Conservation (phyloP, 2,797 vertebrate genomes). For the Alauda arvensis region DNA sequence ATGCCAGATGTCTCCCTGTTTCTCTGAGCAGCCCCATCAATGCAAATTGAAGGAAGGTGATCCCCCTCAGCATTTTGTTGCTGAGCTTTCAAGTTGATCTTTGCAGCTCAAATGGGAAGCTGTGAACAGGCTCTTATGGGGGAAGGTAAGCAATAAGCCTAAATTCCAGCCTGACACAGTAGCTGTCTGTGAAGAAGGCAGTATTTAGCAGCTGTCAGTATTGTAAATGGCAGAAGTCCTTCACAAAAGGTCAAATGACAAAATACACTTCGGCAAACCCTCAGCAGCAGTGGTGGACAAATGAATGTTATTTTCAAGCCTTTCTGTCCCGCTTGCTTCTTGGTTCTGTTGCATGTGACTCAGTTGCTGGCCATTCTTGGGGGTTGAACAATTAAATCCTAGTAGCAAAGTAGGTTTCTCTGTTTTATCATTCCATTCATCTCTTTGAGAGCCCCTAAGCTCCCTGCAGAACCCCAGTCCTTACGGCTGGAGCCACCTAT, state of each 20-base stretch:
- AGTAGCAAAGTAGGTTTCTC: not conserved
- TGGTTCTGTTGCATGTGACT: not conserved
- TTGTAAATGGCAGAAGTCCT: not conserved
- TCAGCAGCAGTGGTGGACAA: not conserved
- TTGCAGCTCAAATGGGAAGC: not conserved
- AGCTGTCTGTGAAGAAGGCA: not conserved
- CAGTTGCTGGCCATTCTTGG: not conserved
- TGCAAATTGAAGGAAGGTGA: not conserved
- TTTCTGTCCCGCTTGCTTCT: not conserved
- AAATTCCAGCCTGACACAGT: not conserved
- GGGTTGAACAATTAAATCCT: not conserved
- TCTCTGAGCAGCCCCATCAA: not conserved
- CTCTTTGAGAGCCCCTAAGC: not conserved
- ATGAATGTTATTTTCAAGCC: not conserved
- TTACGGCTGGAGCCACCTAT: not conserved
- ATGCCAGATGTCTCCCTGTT: not conserved
- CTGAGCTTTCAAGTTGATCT: not conserved
- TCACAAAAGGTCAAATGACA: not conserved
- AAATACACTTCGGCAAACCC: not conserved
- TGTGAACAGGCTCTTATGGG: not conserved
- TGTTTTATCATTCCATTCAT: not conserved
- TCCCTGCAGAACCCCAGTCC: not conserved
- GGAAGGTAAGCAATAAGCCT: not conserved
- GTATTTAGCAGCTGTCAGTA: not conserved
- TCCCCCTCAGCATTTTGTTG: not conserved